phyloP scores from a whole-genome alignment of 2,888 invertebrate species.

The Lypha dubia region DNA sequence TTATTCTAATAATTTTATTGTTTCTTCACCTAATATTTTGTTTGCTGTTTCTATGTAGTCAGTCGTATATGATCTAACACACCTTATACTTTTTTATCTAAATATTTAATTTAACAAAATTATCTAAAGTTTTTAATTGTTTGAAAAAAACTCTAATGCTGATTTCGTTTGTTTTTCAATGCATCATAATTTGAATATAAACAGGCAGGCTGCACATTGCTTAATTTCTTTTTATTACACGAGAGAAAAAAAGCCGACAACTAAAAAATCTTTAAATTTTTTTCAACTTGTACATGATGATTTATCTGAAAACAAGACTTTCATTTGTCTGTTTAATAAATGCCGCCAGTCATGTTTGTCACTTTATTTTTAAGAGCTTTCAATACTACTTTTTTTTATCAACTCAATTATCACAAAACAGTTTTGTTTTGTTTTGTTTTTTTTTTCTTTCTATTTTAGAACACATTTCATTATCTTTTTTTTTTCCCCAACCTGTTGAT shows the following conservation, averaged over 20 bases:
- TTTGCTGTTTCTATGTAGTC: background rate
- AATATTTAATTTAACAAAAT: background rate
- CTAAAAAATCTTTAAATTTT: background rate
- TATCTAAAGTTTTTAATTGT: too few species aligned
- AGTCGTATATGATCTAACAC: conserved; percentile 14
- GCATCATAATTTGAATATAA: background rate
- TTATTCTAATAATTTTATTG: conserved; percentile 7
- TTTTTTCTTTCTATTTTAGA: background rate
- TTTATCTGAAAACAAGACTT: background rate
- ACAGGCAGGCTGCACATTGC: background rate
- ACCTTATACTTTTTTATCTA: background rate
- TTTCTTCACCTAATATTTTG: background rate
- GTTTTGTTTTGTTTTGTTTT: background rate
- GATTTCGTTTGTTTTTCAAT: background rate
- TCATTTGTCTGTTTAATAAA: background rate
- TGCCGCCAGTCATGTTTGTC: conserved; percentile 11
- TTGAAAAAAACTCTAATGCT: background rate
- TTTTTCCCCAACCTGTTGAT: conserved; percentile 14
- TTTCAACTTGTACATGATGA: background rate
- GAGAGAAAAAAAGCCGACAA: background rate
- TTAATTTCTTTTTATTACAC: background rate
- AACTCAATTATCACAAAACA: background rate
- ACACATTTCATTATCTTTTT: background rate
- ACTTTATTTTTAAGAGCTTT: conserved; percentile 4
- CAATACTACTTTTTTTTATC: background rate